Base-by-base conservation (phyloP, 2,888 invertebrate genomes). In the Ganaspis brasiliensis region DNA sequence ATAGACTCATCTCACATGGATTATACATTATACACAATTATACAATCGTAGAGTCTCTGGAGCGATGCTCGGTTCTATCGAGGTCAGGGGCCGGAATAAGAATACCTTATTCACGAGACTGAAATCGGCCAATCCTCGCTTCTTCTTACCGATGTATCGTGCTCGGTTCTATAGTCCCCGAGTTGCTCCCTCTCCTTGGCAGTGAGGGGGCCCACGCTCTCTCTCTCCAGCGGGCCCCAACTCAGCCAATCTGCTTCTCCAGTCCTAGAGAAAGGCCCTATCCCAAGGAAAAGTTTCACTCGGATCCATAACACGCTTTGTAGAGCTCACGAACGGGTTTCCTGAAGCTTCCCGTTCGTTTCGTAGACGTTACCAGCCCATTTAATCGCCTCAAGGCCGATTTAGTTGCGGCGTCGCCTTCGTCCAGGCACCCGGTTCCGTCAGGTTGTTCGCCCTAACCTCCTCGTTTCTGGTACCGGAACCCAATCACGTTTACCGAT, bases 381-480 rank as follows among this genome's bases (percentile, higher is more conserved):
- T 86, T 87, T 87, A 87, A 87, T 87, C 86, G 87, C 86, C 84
- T 86, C 88, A 88, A 88, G 87, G 87, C 86, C 87, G 86, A 84
- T 79, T 78, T 78, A 79, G 83, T 82, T 78, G 79, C 73, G 75
- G 77, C 79, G 80, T 80, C 79, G 82, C 79, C 77, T 80, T 78
- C 80, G 80, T 40, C 76, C 31, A 72, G 72, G 72, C 55, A 56
- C 56, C 19, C 37, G 55, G 52, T 71, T 10, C 45, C 19, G 5
- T 71, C 71, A 71, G 55, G 70, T 75, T 57, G 59, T 72, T 57
- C 57, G 35, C 59, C 71, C 31, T 71, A 26, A 55, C 75, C 71
- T 75, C 71, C 71, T 75, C 71, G 14, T 0, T n/a, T n/a, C 67
- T 67, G n/a, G 9, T 24, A 72, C 72, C 55, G 72, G 72, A 52